Base-by-base conservation (phyloP, 2,888 invertebrate species). In the Acleris emargana region DNA sequence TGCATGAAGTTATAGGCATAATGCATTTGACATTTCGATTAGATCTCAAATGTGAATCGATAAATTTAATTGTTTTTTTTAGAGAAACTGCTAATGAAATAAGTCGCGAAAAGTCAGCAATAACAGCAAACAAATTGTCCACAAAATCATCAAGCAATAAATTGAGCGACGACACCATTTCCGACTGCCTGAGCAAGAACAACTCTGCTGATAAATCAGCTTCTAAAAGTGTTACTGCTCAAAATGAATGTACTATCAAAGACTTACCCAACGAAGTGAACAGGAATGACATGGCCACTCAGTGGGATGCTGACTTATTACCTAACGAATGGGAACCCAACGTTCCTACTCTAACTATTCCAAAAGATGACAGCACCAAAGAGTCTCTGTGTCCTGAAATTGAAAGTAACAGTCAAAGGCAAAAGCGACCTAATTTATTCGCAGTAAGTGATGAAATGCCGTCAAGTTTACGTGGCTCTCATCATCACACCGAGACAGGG, bases 371-470 rank as follows among this genome's bases (percentile, higher is more conserved):
- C 43, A 83, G 74, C 69, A 68, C 69, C 5, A 85, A 81, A 71
- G 83, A 83, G 28, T 72, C 77, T 20, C 45, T 60, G 13, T 76
- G 73, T 54, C 80, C 77, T 64, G 76, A 77, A 63, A 64, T 67
- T 60, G 77, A 78, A 22, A 82, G 74, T 58, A 84, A 79, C 76
- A 70, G 77, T 16, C 84, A 84, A 20, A 83, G 82, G 70, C 83
- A 69, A 68, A 87, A 81, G 73, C 81, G 76, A 69, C 66, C 78
- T 3, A 86, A 92, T 71, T 74, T 92, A 52, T 92, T 92, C 85
- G 91, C 91, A 11, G 68, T 91, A 4, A 92, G 92, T 71, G 84
- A 87, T 62, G 91, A 91, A 75, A 92, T 92, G 91, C 91, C 89
- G 13, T 81, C 84, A 17, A 88, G 87, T 68, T 77, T 92, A 67